Evolutionary conservation across 2,113 vertebrate genomes (phyloP), one percentile per base, ranked within the genome.

Genomic region (Sturnus vulgaris): DNA sequence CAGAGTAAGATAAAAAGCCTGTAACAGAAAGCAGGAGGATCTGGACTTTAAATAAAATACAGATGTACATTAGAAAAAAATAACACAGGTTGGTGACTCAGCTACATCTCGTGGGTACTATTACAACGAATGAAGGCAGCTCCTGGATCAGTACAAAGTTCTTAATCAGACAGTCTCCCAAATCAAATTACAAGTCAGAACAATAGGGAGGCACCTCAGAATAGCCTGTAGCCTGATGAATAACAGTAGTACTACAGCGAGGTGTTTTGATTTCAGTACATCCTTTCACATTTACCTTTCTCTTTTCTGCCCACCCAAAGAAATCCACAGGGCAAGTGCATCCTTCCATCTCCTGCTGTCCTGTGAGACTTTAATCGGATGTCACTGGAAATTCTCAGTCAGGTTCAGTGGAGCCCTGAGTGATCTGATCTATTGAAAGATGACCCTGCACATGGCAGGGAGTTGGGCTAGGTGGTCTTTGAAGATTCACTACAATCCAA

Each of bases 1-100:
- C 77, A 84, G 80, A 92, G 76, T 61, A 94, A 95, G 90, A 96
- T 93, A 96, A 96, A 96, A 97, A 96, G 92, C 49, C 65, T 90
- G 40, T 82, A 94, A 90, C 86, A 94, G 61, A 96, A 96, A 96
- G 80, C 96, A 97, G 95, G 53, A 95, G 94, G 88, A 81, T 96
- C 96, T 97, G 95, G 93, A 96, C 82, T 90, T 90, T 3, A 84
- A 96, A 97, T 97, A 95, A 90, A 90, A 75, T 90, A 90, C 79
- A 95, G 93, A 96, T 88, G 90, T 76, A 95, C 2, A 0, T 75
- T 92, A 88, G 72, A 95, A 96, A 95, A 95, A 97, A 93, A 93
- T 47, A 94, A 71, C 49, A 52, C 72, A 75, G 72, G 82, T 75
- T 75, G 46, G 93, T 97, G 95, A 96, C 88, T 97, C 95, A 95